These are phyloP conservation scores for Bostrychus sinensis DNA, from an alignment of 2,113 vertebrate species.

Conservation along the genomic window DNA sequence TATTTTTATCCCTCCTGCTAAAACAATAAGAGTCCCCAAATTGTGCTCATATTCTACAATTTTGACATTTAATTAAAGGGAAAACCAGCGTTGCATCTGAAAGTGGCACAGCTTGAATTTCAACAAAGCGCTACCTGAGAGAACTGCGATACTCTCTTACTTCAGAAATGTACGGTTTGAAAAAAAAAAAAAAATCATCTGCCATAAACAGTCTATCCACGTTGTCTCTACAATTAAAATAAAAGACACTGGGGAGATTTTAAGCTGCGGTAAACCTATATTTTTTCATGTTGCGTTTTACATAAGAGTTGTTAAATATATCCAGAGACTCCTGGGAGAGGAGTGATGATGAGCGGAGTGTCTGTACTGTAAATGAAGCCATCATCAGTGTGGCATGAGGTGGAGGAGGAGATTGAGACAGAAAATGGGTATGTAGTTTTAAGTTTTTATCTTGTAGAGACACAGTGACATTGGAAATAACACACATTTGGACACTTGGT, in stretches of 20 bases:
- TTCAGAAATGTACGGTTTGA: conserved; percentile 1
- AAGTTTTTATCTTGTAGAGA: conserved; percentile 9
- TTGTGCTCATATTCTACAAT: conserved; percentile 36
- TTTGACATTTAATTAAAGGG: conserved; percentile 35
- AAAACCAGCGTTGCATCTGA: not conserved
- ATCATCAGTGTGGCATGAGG: conserved; percentile 1
- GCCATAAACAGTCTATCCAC: conserved; percentile 20
- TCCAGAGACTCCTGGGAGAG: conserved; percentile 27
- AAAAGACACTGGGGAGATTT: conserved; percentile 33
- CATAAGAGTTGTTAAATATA: conserved; percentile 40
- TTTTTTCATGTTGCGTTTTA: conserved; percentile 30
- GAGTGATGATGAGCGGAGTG: conserved; percentile 14
- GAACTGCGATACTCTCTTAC: conserved; percentile 4
- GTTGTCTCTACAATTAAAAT: conserved; percentile 23
- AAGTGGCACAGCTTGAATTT: conserved; percentile 17
- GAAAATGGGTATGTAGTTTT: conserved; percentile 25
- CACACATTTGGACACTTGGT: conserved; percentile 24
- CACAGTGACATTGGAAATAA: not conserved
- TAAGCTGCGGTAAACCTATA: conserved; percentile 8
- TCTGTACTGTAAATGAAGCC: conserved; percentile 30
- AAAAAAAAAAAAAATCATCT: not conserved
- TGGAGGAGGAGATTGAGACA: not conserved
- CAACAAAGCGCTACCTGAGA: conserved; percentile 8
- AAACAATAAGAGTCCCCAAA: conserved; percentile 43
- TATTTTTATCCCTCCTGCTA: conserved; percentile 21